Percentiles rank a stretch among this genome's conserved stretches.
Evolutionary conservation across 2,888 invertebrate species (phyloP).

Genomic region (Apeira syringaria): DNA sequence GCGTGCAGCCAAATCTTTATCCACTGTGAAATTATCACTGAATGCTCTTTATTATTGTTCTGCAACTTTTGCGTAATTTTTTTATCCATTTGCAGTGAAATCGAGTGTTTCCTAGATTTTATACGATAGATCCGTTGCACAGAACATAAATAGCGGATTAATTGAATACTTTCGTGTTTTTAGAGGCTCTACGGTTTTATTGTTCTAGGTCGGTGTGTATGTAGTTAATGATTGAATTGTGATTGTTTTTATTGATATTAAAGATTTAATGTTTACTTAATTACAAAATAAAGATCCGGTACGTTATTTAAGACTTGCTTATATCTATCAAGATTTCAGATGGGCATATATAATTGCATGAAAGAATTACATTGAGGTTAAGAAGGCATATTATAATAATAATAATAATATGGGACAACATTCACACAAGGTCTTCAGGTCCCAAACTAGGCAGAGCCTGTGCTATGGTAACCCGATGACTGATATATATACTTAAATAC

Average conservation of each 20-base stretch:
- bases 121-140: slow-evolving; percentile 24
- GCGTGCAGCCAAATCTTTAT: slow-evolving; percentile 59
- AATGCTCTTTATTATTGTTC: slow-evolving; percentile 63
- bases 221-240: slow-evolving; percentile 1
- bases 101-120: slow-evolving; percentile 31
- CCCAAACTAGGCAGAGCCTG: no score
- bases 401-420: no score
- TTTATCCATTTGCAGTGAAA: slow-evolving; percentile 46
- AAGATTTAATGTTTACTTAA: slow-evolving; percentile 4
- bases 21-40: slow-evolving; percentile 69
- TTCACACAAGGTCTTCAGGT: no score
- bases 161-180: slow-evolving; percentile 4
- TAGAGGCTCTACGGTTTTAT: slow-evolving; percentile 1
- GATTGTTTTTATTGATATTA: neutral
- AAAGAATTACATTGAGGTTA: no score
- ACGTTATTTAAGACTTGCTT: neutral
- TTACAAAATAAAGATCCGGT: neutral
- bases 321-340: no score
- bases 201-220: slow-evolving; percentile 8
- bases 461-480: no score
- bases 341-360: no score
- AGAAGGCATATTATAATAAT: no score
- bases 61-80: slow-evolving; percentile 72
- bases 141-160: slow-evolving; percentile 1
- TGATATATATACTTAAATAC: no score